Base-by-base conservation (phyloP, 2,888 invertebrate species). In the Palloptera scutellata region DNA sequence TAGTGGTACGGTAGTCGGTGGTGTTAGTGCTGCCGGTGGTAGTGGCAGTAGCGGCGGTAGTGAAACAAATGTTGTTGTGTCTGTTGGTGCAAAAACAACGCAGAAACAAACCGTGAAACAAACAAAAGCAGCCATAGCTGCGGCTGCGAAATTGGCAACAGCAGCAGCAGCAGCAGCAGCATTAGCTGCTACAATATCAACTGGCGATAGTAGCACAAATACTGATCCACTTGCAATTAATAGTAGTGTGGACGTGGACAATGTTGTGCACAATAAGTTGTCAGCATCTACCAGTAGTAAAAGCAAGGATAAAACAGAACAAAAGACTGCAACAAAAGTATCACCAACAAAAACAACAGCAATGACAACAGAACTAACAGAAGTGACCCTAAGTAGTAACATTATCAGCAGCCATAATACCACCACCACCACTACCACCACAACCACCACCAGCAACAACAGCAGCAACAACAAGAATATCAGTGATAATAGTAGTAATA, bases 401-500 rank as follows among this genome's bases (percentile, higher is more conserved):
- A 69, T 54, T 66, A 74, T 66, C 70, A 72, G 68, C 66, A 68
- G 42, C 70, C 72, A 72, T 72, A 75, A 73, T 57, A 58, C 54
- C 58, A 70, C 70, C 61, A 68, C 70, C 71, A 72, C 68, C 48
- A 70, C 62, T 66, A 70, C 53, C 64, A 73, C 41, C 55, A 63
- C 64, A 71, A 72, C 66, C 68, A 69, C 69, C 54, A 66, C n/a
- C 67, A 74, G 73, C 72, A 75, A 20, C 69, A 74, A 41, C 69
- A 75, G 52, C 71, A 78, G 40, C 70, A 76, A 61, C 68, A 75
- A 72, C 69, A 74, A 75, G 72, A 75, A 76, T 30, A 30, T 30
- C 73, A 78, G 77, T 76, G 70, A 76, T 76, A 76, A 77, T 77
- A 80, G 76, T 80, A 78, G 77, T 74, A 81, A 73, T 77, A 79